Percentiles rank a stretch among this genome's conserved stretches.
These are phyloP conservation scores for Lepidochrysops patricia DNA, from an alignment of 2,888 invertebrate genomes.

Conservation along the genomic window DNA sequence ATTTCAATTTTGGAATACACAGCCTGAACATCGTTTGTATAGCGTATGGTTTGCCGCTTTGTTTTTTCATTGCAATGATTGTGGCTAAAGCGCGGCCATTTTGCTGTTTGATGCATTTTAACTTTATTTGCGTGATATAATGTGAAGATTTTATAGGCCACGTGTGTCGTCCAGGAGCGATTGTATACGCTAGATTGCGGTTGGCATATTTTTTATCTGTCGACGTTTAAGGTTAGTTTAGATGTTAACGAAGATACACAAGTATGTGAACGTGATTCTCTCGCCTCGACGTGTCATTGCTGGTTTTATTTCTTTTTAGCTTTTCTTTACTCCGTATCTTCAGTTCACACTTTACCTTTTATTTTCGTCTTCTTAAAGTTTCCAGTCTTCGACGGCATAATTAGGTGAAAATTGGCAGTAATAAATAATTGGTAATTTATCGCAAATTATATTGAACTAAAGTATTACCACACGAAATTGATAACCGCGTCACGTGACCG, in stretches of 20 bases:
- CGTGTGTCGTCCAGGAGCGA: conserved; percentile 17
- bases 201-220: conserved; percentile 13
- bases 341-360: conserved; percentile 9
- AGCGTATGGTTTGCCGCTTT: conserved; percentile 62
- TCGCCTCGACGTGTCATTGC: conserved; percentile 14
- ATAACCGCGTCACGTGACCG: not conserved
- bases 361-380: not conserved
- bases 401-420: not conserved
- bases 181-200: conserved; percentile 15
- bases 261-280: conserved; percentile 44
- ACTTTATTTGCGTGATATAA: conserved; percentile 56
- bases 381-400: not conserved
- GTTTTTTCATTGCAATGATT: conserved; percentile 46
- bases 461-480: not conserved
- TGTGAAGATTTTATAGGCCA: conserved; percentile 24
- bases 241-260: conserved; percentile 53
- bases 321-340: conserved; percentile 31
- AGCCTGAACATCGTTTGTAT: conserved; percentile 15
- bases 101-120: conserved; percentile 50
- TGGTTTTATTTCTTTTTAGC: conserved; percentile 26
- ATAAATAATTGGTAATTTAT: not conserved
- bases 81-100: conserved; percentile 22
- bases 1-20: conserved; percentile 14
- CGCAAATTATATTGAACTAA: not conserved
- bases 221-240: conserved; percentile 21